Evolutionary conservation across 1,140 invertebrate genomes (phyloP), one percentile per base, ranked within the genome.

Genomic region (Aleiodes sp.): DNA sequence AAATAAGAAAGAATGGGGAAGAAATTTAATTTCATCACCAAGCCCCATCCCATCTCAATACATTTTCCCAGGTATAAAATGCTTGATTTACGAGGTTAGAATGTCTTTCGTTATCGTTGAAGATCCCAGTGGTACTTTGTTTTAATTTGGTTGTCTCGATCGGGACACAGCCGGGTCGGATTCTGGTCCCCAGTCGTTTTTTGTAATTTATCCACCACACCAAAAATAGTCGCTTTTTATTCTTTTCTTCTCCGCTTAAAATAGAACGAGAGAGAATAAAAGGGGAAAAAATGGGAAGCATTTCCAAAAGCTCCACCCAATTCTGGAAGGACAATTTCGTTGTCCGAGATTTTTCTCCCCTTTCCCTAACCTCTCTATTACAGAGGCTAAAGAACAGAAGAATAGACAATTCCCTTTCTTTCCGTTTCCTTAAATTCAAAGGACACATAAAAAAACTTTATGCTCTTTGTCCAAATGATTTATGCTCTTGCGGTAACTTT

Each of bases 71-170:
- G 59, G 29, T 35, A 56, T 39, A 41, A 66, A 65, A 43, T 35
- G 21, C 41, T 65, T 67, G 70, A 71, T 68, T 71, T 71, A 64
- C 70, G 65, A 68, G 35, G 60, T 67, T 56, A 57, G 16, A 65
- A 52, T 52, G 61, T 63, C 29, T 60, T 46, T 71, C 31, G 24
- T 26, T 67, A 63, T 65, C 28, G 29, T 1, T 62, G 61, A 29
- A 62, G 67, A 37, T 35, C 39, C 31, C 41, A 10, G 59, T 16
- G 46, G 16, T 67, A 68, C 71, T 69, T 72, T 63, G 56, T 72
- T 69, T 72, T 72, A 69, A 72, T 72, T 72, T 72, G 62, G 52
- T 35, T 24, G 1, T 29, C 71, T 72, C 67, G 66, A 72, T 64
- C 63, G 65, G 33, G 66, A 56, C 60, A 39, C 19, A 33, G 35